Evolutionary conservation across 2,797 vertebrate genomes (phyloP), one percentile per base, ranked within the genome.

Genomic region (Crypturellus tataupa): DNA sequence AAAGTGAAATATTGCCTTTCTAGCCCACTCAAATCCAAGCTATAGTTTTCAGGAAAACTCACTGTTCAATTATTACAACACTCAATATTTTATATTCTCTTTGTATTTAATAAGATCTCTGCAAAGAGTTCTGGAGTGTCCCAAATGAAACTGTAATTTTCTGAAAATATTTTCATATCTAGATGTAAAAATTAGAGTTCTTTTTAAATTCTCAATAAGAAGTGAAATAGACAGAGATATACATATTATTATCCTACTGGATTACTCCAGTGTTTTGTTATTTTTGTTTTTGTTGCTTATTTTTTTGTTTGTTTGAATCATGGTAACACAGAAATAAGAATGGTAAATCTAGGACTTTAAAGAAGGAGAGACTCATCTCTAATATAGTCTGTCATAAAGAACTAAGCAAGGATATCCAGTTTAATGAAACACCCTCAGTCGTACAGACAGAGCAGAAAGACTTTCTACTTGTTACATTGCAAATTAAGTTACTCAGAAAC

Each of bases 1-100:
- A 69, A 89, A 87, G 11, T 70, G 78, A 97, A 96, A 75, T 92
- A 87, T 24, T 85, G 51, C 24, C 15, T 89, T 94, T 94, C 76
- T 60, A 91, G 58, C 24, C 49, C 20, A 21, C 91, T 95, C 80
- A 87, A 23, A 88, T 63, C 39, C 56, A 82, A 92, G n/a, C 44
- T 78, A 33, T 81, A 90, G 24, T 63, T 49, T 68, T 93, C 42
- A 90, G 83, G 60, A 94, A 93, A 96, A 93, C 40, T 72, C 33
- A 47, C 13, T 85, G 55, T 90, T 92, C 56, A 92, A 42, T 62
- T 79, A 63, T 53, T 65, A 82, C 18, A 49, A 70, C 4, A 68
- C 86, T 94, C 85, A 91, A 89, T 85, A 87, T 87, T 89, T 84
- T 76, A 84, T 85, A 87, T 90, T 88, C 46, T 83, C 15, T 7